Conservation (phyloP, 1,140 invertebrate species). For the Drosophila teissieri region DNA sequence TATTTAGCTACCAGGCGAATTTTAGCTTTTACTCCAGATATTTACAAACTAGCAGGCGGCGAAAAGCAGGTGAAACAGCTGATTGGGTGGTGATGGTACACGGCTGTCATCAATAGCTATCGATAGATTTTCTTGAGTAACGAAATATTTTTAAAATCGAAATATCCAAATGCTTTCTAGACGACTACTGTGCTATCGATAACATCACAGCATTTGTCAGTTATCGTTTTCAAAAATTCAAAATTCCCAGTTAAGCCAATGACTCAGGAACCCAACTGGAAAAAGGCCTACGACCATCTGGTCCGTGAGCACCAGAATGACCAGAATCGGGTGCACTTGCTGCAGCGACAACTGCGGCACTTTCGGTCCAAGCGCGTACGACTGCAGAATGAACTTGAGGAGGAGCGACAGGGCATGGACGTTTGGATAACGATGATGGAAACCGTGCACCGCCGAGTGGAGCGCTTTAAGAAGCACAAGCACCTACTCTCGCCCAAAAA, state of each 20-base stretch:
- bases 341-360: conserved; percentile 16
- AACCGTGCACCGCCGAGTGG: neutral
- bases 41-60: conserved; percentile 5
- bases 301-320: conserved; percentile 10
- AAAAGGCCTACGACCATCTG: conserved; percentile 15
- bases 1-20: conserved; percentile 7
- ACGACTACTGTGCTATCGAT: neutral
- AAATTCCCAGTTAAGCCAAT: neutral
- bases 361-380: neutral
- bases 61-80: conserved; percentile 22
- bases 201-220: neutral
- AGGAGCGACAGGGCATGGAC: neutral
- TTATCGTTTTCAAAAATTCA: conserved; percentile 18
- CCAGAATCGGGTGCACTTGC: neutral
- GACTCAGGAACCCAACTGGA: conserved; percentile 9
- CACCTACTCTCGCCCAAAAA: neutral
- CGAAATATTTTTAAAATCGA: neutral
- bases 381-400: conserved; percentile 4
- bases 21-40: conserved; percentile 11
- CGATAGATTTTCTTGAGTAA: neutral
- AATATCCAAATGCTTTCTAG: neutral
- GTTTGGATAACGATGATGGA: conserved; percentile 7
- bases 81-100: neutral
- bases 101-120: neutral
- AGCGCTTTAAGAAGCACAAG: neutral